phyloP scores from a whole-genome alignment of 2,888 invertebrate genomes.

The Macaria notata region DNA sequence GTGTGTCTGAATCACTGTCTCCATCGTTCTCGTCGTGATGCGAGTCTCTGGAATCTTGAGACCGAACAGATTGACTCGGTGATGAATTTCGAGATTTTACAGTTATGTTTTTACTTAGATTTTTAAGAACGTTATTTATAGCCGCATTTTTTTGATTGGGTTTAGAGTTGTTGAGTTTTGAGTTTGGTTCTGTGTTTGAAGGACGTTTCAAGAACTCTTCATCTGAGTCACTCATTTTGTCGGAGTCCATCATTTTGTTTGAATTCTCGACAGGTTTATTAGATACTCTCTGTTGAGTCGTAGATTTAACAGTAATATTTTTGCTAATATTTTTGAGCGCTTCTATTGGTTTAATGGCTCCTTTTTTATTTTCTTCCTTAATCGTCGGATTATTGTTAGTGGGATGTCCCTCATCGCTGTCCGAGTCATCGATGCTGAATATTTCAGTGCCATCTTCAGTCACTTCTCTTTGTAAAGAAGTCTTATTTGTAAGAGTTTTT shows the following conservation, averaged over 20 bases:
- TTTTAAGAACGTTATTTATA: constrained; percentile 58
- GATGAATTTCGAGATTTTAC: constrained; percentile 60
- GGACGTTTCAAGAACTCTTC: constrained; percentile 22
- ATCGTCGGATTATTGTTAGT: constrained; percentile 18
- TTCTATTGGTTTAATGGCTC: constrained; percentile 32
- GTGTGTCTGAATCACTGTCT: constrained; percentile 48
- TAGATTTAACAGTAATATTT: constrained; percentile 57
- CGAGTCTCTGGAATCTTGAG: constrained; percentile 39
- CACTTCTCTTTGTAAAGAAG: constrained; percentile 39
- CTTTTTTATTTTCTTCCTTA: constrained; percentile 26
- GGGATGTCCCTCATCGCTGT: constrained; percentile 55
- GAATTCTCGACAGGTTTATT: constrained; percentile 28
- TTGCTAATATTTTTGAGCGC: constrained; percentile 54
- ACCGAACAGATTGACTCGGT: constrained; percentile 37
- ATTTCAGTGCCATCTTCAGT: constrained; percentile 62
- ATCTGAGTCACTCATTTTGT: constrained; percentile 21
- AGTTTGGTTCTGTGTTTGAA: constrained; percentile 9
- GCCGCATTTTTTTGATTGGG: constrained; percentile 39
- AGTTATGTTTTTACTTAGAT: constrained; percentile 62
- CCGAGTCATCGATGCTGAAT: constrained; percentile 71
- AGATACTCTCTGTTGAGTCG: constrained; percentile 21
- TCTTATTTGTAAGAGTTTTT: constrained; percentile 30
- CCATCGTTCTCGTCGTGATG: constrained; percentile 35
- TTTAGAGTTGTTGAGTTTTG: constrained; percentile 18
- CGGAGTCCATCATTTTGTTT: constrained; percentile 31